A percentile compares a stretch with the other conserved stretches of the same genome.
Conservation (phyloP, 2,888 invertebrate genomes). For the Drosophila parthenogenetica region DNA sequence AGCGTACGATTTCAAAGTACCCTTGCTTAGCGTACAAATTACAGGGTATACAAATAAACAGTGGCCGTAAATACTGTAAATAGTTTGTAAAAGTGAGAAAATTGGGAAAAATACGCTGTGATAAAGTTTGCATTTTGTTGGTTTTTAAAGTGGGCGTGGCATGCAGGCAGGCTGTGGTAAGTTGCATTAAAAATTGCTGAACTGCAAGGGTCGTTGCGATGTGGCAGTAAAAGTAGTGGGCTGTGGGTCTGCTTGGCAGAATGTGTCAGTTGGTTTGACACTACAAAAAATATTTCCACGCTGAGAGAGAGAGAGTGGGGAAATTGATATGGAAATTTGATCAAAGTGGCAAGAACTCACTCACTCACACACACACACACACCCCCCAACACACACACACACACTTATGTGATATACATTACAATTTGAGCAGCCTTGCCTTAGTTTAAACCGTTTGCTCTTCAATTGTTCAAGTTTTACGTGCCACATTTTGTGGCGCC, state of each 20-base stretch:
- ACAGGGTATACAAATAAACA: no score
- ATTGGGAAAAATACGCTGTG: background rate
- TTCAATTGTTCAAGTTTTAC: conserved; percentile 1
- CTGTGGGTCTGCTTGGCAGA: background rate
- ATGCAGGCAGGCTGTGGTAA: conserved; percentile 16
- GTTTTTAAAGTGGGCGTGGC: conserved; percentile 1
- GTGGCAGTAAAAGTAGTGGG: no score
- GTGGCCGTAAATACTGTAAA: background rate
- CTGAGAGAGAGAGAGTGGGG: background rate
- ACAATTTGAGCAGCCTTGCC: no score
- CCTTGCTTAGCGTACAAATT: no score
- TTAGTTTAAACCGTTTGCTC: background rate
- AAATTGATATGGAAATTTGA: conserved; percentile 36
- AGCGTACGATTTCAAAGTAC: no score
- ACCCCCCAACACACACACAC: background rate
- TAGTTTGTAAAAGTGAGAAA: background rate
- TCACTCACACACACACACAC: background rate
- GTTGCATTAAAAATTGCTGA: conserved; percentile 9
- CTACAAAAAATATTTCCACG: conserved; percentile 10
- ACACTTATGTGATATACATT: no score
- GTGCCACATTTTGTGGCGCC: conserved; percentile 1
- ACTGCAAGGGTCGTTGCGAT: background rate
- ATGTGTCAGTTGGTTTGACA: conserved; percentile 8
- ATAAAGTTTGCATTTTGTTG: background rate
- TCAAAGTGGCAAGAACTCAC: conserved; percentile 20